These are phyloP conservation scores for Anoncus sp. DNA, from an alignment of 2,888 invertebrate species.

Conservation along the genomic window DNA sequence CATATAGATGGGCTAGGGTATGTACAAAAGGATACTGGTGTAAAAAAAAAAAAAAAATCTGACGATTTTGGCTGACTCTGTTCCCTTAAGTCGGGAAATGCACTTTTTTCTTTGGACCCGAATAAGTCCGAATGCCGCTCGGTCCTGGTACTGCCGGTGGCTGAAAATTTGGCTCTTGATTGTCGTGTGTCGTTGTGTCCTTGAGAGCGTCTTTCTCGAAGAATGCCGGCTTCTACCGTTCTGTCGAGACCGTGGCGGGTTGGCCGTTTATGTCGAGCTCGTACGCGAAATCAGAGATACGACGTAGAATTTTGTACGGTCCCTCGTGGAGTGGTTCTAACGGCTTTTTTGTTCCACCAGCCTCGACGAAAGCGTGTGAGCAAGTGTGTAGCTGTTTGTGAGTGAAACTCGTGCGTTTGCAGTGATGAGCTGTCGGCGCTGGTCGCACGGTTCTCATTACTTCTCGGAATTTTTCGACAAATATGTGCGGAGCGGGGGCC, in stretches of 20 bases:
- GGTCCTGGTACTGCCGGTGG: too few species aligned
- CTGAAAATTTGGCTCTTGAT: too few species aligned
- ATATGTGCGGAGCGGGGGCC: conserved; percentile 23
- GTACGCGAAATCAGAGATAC: conserved; percentile 55
- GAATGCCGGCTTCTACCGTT: conserved; percentile 67
- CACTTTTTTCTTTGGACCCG: too few species aligned
- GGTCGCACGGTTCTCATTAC: conserved; percentile 40
- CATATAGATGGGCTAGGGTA: too few species aligned
- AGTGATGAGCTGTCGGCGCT: conserved; percentile 49
- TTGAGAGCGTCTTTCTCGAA: not conserved
- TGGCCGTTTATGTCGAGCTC: conserved; percentile 55
- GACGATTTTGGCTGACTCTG: too few species aligned
- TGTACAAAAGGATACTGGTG: too few species aligned
- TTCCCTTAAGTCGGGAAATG: too few species aligned
- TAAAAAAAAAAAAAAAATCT: too few species aligned
- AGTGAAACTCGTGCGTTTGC: not conserved
- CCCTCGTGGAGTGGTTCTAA: conserved; percentile 69
- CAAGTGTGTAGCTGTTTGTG: conserved; percentile 36
- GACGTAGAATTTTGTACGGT: conserved; percentile 63
- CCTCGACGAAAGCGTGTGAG: conserved; percentile 54
- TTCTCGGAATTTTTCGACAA: conserved; percentile 43
- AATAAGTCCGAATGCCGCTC: too few species aligned
- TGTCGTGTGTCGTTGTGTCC: too few species aligned
- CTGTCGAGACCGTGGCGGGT: conserved; percentile 55
- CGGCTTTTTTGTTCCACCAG: conserved; percentile 33